Evolutionary conservation across 2,113 vertebrate genomes (phyloP), one percentile per base, ranked within the genome.

Genomic region (Percina caprodes): DNA sequence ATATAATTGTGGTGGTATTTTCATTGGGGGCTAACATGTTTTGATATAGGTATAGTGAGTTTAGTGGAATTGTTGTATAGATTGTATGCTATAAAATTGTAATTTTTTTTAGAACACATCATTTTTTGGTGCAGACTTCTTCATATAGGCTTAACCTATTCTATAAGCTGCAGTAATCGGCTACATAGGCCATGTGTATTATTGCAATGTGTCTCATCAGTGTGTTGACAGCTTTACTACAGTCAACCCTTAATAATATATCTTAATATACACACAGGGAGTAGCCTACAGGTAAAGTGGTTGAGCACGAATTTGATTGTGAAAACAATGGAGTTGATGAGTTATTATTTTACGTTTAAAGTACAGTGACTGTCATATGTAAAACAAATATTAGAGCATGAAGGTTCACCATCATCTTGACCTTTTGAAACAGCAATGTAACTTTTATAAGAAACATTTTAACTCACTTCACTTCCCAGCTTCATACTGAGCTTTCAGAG

Each of bases 201-300:
- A 61, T 75, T 80, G 77, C 80, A 35, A 30, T 70, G 39, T 83
- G 67, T 85, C 82, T 78, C 45, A 19, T 80, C 67, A 72, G 39
- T 79, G 68, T 79, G 81, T 85, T 88, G 88, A 88, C 79, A 79
- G 79, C 45, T 86, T 82, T 83, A 88, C 72, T 84, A 84, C 81
- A 82, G 80, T 79, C 49, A 54, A 65, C 83, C 87, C 23, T 46
- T 21, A 0, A 33, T 21, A 45, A 33, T 24, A 30, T 23, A 13
- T 6, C 1, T 21, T 24, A 8, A 48, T 51, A 9, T 18, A 10
- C 30, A 26, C n/a, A 45, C n/a, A 74, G 59, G 14, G n/a, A 30
- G 33, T 39, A 35, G 39, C 39, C 39, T 42, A 3, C 4, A 55
- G 8, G 21, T 23, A 15, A 39, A 30, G 73, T n/a, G 48, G 11